Conservation (phyloP, 2,888 invertebrate genomes). For the Camponotus fellah region DNA sequence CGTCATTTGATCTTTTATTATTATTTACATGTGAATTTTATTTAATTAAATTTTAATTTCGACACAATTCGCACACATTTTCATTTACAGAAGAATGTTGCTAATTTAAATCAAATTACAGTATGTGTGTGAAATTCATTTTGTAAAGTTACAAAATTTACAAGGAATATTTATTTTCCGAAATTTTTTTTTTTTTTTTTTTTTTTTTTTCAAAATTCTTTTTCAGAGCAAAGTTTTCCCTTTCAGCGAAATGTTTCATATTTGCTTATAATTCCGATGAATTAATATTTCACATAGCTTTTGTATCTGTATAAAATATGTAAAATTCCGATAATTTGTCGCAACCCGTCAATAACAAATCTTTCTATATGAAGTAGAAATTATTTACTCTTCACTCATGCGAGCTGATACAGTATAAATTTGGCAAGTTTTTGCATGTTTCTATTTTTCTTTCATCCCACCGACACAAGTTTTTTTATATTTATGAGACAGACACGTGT, state of each 20-base stretch:
- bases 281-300: neutral
- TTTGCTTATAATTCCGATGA: neutral
- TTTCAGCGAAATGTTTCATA: neutral
- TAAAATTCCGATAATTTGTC: neutral
- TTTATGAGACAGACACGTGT: neutral
- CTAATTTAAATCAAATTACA: neutral
- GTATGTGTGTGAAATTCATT: neutral
- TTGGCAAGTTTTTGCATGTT: neutral
- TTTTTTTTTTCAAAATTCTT: neutral
- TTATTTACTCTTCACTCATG: neutral
- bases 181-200: neutral
- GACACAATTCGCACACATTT: neutral
- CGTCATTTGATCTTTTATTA: neutral
- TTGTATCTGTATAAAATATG: neutral
- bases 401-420: neutral
- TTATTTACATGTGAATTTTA: slow-evolving; percentile 1
- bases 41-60: slow-evolving; percentile 6
- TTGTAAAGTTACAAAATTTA: neutral
- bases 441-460: neutral
- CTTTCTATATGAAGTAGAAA: neutral
- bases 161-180: neutral
- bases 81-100: neutral
- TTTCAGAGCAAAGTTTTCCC: neutral
- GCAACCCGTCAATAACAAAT: neutral
- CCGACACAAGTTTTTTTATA: neutral